These are phyloP conservation scores for Zhengitettix transpicula DNA, from an alignment of 2,888 invertebrate genomes.

Conservation along the genomic window DNA sequence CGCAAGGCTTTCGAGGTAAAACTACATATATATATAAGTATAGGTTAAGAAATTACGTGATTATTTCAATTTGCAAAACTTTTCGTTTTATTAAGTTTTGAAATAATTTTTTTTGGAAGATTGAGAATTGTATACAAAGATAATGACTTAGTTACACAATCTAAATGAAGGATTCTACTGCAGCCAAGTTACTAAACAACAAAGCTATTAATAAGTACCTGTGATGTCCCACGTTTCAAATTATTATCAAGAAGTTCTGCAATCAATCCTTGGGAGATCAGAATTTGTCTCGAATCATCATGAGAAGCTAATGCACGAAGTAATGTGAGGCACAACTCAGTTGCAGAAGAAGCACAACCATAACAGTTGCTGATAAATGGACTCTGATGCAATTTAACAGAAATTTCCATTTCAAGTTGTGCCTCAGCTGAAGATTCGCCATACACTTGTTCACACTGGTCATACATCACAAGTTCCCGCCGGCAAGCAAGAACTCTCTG, in stretches of 20 bases:
- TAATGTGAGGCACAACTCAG: conserved; percentile 84
- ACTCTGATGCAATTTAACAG: neutral
- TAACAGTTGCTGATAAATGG: conserved; percentile 51
- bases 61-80: too few species aligned
- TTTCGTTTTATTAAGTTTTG: too few species aligned
- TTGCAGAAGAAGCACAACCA: conserved; percentile 77
- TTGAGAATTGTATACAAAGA: too few species aligned
- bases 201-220: conserved; percentile 1
- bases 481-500: conserved; percentile 83
- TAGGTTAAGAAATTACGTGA: too few species aligned
- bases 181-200: too few species aligned
- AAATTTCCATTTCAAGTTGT: neutral
- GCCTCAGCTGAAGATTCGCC: neutral
- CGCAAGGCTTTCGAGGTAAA: too few species aligned
- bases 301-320: conserved; percentile 77
- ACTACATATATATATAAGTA: too few species aligned
- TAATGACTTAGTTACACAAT: too few species aligned
- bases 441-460: conserved; percentile 47
- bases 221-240: conserved; percentile 63
- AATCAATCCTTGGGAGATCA: conserved; percentile 73
- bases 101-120: too few species aligned
- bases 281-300: conserved; percentile 50
- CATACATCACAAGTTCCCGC: conserved; percentile 80
- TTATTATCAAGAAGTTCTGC: conserved; percentile 82
- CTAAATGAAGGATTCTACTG: too few species aligned